Evolutionary conservation across 2,888 invertebrate species (phyloP).

Genomic region (Rhamphomyia laevipes): DNA sequence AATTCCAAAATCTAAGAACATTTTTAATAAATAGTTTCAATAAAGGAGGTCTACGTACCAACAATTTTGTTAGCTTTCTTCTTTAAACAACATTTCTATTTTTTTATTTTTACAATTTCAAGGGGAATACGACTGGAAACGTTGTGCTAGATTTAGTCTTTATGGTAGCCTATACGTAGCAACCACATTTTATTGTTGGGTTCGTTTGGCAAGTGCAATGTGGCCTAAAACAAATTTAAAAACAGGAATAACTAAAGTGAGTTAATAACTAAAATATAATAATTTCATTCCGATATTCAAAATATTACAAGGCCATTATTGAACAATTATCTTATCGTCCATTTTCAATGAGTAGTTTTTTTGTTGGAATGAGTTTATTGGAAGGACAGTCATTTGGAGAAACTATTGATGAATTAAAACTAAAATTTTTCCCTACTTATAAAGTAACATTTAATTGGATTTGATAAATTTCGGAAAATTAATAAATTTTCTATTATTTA

Average conservation of each 20-base stretch:
- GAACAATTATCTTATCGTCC: constrained; percentile 69
- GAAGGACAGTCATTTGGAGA: constrained; percentile 53
- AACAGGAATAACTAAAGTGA: constrained; percentile 58
- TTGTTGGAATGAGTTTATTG: constrained; percentile 60
- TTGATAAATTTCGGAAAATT: neutral
- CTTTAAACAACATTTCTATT: too few species aligned
- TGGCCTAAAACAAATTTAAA: constrained; percentile 62
- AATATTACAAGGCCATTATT: constrained; percentile 42
- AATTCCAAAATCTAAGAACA: neutral
- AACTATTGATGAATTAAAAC: constrained; percentile 51
- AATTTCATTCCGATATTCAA: neutral
- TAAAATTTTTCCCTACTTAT: constrained; percentile 62
- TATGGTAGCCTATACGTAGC: constrained; percentile 70
- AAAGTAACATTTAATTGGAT: constrained; percentile 19
- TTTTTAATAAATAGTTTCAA: too few species aligned
- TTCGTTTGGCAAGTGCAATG: constrained; percentile 57
- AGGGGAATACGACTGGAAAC: constrained; percentile 52
- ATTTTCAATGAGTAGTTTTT: constrained; percentile 61
- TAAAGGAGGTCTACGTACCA: too few species aligned
- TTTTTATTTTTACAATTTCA: constrained; percentile 2
- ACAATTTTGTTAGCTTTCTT: too few species aligned
- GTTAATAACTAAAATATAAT: neutral
- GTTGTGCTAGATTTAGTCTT: constrained; percentile 57
- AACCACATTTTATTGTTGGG: constrained; percentile 68
- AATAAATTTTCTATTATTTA: too few species aligned